Evolutionary conservation across 1,140 invertebrate species (phyloP).

Genomic region (Bilobella aurantiaca): DNA sequence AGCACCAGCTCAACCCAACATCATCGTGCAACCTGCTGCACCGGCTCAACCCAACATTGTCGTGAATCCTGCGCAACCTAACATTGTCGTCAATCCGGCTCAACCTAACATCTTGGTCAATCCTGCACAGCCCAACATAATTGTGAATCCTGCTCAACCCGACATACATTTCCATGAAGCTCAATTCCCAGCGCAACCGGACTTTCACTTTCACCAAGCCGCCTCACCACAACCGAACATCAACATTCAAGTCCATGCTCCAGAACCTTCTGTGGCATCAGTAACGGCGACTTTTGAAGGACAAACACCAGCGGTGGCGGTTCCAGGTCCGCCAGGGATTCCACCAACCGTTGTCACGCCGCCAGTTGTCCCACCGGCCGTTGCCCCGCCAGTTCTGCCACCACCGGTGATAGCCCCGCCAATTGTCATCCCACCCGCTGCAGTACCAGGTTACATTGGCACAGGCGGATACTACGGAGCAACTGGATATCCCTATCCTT

Average conservation of each 20-base stretch:
- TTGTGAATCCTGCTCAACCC: neutral
- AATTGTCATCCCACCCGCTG: slow-evolving; percentile 6
- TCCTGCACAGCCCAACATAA: neutral
- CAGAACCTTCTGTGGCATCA: neutral
- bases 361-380: neutral
- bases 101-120: neutral
- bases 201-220: neutral
- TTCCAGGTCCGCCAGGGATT: neutral
- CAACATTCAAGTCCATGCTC: neutral
- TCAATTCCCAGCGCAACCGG: neutral
- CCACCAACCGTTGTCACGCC: neutral
- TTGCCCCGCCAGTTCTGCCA: neutral
- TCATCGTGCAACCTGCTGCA: neutral
- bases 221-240: neutral
- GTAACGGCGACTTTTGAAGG: neutral
- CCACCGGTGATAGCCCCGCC: neutral
- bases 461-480: too few species aligned
- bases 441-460: neutral
- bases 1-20: neutral
- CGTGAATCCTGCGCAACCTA: neutral
- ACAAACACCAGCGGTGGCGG: slow-evolving; percentile 7
- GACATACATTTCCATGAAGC: neutral
- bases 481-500: too few species aligned
- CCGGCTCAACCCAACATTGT: neutral
- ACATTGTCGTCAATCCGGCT: too few species aligned